phyloP scores from a whole-genome alignment of 2,888 invertebrate species.

The Sphaerophoria taeniata region DNA sequence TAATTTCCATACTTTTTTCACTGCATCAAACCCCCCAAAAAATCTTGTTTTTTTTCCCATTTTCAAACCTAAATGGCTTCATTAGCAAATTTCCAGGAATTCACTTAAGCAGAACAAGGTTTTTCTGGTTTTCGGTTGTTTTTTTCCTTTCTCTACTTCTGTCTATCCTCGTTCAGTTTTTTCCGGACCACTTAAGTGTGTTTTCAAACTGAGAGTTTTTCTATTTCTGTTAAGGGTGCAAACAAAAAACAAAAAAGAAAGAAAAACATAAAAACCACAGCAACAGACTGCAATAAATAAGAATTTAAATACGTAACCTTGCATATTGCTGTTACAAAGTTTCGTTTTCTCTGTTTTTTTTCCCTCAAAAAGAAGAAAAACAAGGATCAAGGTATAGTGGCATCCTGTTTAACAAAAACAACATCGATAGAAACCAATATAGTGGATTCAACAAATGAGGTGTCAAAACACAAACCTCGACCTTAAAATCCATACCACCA shows the following conservation, averaged over 20 bases:
- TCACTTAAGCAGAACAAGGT: constrained; percentile 60
- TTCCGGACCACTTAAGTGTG: constrained; percentile 34
- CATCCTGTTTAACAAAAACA: constrained; percentile 40
- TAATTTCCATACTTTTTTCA: constrained; percentile 45
- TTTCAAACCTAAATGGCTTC: constrained; percentile 65
- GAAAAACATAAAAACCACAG: constrained; percentile 33
- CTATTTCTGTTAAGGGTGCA: constrained; percentile 5
- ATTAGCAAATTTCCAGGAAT: constrained; percentile 73
- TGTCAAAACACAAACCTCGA: constrained; percentile 59
- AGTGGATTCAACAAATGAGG: constrained; percentile 68
- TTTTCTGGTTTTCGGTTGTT: constrained; percentile 24
- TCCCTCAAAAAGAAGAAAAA: not conserved
- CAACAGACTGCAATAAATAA: constrained; percentile 52
- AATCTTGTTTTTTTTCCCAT: constrained; percentile 11
- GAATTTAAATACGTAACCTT: constrained; percentile 1
- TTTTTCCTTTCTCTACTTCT: not conserved
- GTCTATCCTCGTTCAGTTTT: not conserved
- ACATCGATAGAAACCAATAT: constrained; percentile 43
- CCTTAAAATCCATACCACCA: constrained; percentile 18
- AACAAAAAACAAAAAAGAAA: constrained; percentile 6
- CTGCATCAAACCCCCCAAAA: not conserved
- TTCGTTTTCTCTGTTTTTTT: not conserved
- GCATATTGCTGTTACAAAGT: not conserved
- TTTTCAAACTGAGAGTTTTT: constrained; percentile 13
- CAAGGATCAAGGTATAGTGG: not conserved